Base-by-base conservation (phyloP, 2,888 invertebrate genomes). In the Sarcophaga variegata region DNA sequence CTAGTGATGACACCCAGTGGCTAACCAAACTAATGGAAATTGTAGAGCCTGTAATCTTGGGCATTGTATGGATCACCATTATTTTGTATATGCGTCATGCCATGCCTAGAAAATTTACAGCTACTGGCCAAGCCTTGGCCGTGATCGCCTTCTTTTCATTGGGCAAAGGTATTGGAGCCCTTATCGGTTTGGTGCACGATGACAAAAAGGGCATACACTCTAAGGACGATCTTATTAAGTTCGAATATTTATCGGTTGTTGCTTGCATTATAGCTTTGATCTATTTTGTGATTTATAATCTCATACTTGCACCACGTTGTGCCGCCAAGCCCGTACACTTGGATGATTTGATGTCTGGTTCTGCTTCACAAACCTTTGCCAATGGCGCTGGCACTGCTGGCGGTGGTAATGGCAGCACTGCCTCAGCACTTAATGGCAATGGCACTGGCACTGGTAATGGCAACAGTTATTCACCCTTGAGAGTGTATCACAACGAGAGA, bases 21-120 rank as follows among this genome's bases (percentile, higher is more conserved):
- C 94, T 96, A 94, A 94, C 96, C n/a, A 93, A 96, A 66, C 93
- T 96, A 62, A 95, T 96, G 91, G 97, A 97, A 92, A 94, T 95
- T 71, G 92, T 97, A 88, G 97, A 97, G 93, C 95, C 97, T 85
- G 95, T 96, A 90, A 96, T 97, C 0, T 94, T 97, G 89, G 96
- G 96, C 88, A 93, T 97, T 74, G 96, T 96, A 93, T 97, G 97
- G 96, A 95, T 97, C 88, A 97, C 97, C 76, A 96, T 97, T 37
- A 95, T 97, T 88, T 94, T 97, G 47, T 97, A 97, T 93, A 95
- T 97, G 94, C 94, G 97, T n/a, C 97, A 97, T 91, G 95, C 97
- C 37, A 95, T 97, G 90, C 97, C 97, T 2, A 94, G 96, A 81
- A 96, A 96, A 91, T 95, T 96, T 90, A 97, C 96, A 0, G 95